Evolutionary conservation across 2,113 vertebrate species (phyloP), one percentile per base, ranked within the genome.

Genomic region (Cheirogaleus medius): DNA sequence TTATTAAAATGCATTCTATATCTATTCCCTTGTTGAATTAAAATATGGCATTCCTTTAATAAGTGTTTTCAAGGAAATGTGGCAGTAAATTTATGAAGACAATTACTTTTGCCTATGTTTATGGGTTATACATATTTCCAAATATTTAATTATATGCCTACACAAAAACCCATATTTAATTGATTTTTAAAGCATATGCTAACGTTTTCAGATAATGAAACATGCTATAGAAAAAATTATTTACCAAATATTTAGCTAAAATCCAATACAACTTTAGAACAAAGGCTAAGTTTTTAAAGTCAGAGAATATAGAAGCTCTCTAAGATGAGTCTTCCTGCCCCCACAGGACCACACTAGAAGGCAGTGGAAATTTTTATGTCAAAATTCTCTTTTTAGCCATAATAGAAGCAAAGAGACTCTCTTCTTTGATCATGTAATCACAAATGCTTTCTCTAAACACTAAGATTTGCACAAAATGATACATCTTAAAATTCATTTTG

Each of bases 141-240:
- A 89, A 94, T 90, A 95, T 56, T 93, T 96, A 91, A 96, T 91
- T 95, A 82, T 68, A 81, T 63, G 44, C 10, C 52, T 56, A 73
- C 2, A 71, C 74, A 74, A 81, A 58, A 49, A 54, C 6, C 7
- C 3, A 64, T 47, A 81, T 49, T 92, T 90, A 88, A 90, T 91
- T 96, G 44, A 42, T 77, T 77, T 90, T 95, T 85, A 74, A 88
- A 92, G 85, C 17, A 39, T 44, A 68, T 54, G 34, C 37, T 78
- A 34, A 92, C 44, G 37, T 91, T 94, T 97, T 82, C 54, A 77
- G 44, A 73, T 39, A 73, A 90, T 66, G 92, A 93, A 11, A 34
- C 9, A 29, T 71, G 13, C 14, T 68, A 66, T 64, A 73, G n/a
- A 76, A 54, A 83, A 94, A 18, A 91, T 47, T 44, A 85, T 52